phyloP scores from a whole-genome alignment of 2,888 invertebrate species.

The Callimorpha dominula region DNA sequence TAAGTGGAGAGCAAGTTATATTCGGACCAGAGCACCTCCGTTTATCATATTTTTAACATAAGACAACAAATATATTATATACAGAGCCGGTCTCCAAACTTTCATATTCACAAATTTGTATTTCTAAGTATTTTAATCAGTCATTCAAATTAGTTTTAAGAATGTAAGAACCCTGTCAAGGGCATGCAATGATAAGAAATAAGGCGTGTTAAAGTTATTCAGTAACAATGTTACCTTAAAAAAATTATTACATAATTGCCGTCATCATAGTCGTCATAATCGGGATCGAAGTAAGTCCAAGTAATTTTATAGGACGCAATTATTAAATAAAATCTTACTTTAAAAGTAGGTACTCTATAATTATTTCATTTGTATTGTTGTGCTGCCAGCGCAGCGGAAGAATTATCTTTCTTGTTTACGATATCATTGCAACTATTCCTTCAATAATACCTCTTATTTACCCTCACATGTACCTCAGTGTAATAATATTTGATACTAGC shows the following conservation, averaged over 20 bases:
- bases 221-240: slow-evolving; percentile 3
- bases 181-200: neutral
- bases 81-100: neutral
- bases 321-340: neutral
- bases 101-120: neutral
- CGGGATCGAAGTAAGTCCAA: neutral
- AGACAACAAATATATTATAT: too few relatives aligned
- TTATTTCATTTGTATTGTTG: too few relatives aligned
- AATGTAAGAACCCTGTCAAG: neutral
- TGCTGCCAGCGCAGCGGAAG: too few relatives aligned
- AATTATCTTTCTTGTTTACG: too few relatives aligned
- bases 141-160: neutral
- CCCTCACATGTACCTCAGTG: too few relatives aligned
- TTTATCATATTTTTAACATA: too few relatives aligned
- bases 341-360: too few relatives aligned
- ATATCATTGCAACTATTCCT: too few relatives aligned
- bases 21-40: too few relatives aligned
- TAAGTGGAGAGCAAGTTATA: too few relatives aligned
- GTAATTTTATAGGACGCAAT: neutral
- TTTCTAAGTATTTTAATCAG: neutral
- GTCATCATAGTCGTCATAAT: neutral
- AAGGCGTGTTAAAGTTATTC: neutral
- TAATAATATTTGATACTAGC: too few relatives aligned
- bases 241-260: slow-evolving; percentile 6
- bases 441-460: too few relatives aligned